Percentiles rank a stretch among this genome's conserved stretches.
These are phyloP conservation scores for Bradysia coprophila DNA, from an alignment of 1,140 invertebrate genomes.

Conservation along the genomic window DNA sequence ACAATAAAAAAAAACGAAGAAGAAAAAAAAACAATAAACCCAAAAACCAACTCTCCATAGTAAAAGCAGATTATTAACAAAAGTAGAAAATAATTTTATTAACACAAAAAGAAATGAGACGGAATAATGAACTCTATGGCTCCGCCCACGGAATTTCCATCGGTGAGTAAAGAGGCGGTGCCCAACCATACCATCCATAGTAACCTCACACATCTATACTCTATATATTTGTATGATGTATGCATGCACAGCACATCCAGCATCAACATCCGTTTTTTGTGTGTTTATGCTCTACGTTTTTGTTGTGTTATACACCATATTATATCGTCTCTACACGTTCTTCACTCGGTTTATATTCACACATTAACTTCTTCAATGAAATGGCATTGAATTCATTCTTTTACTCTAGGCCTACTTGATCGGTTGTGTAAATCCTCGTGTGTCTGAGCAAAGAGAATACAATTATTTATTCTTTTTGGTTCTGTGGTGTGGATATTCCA, in stretches of 20 bases:
- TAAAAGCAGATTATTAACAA: slow-evolving; percentile 3
- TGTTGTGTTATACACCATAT: too few species aligned
- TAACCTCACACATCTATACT: background rate
- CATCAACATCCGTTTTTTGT: too few species aligned
- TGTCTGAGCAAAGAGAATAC: too few species aligned
- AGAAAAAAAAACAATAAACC: background rate
- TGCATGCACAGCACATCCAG: too few species aligned
- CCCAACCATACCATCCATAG: background rate
- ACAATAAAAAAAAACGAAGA: background rate
- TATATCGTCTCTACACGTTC: too few species aligned
- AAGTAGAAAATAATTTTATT: slow-evolving; percentile 3
- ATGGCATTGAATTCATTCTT: background rate
- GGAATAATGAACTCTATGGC: slow-evolving; percentile 2
- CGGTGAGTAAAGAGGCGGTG: background rate
- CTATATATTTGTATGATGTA: too few species aligned
- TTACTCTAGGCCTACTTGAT: background rate
- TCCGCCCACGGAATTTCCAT: background rate
- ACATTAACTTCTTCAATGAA: too few species aligned
- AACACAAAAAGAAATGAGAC: slow-evolving; percentile 2
- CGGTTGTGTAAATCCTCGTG: too few species aligned
- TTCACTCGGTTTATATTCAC: too few species aligned
- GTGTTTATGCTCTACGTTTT: too few species aligned
- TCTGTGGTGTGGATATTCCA: too few species aligned
- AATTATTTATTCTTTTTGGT: too few species aligned
- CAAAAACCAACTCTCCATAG: background rate